These are phyloP conservation scores for Rhinichthys klamathensis DNA, from an alignment of 2,113 vertebrate species.

Conservation along the genomic window DNA sequence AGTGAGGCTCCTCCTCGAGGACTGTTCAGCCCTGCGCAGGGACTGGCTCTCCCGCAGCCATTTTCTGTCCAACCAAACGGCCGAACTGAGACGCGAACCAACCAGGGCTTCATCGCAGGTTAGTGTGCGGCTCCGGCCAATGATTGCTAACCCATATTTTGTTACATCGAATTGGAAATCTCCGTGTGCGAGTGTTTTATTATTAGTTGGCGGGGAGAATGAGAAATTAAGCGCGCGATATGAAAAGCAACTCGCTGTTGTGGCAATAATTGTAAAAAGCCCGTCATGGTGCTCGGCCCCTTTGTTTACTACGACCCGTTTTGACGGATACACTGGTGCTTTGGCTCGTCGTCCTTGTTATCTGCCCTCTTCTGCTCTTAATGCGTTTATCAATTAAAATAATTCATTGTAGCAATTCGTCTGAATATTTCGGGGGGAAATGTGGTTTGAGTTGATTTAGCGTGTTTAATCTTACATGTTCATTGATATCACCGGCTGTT, in stretches of 20 bases:
- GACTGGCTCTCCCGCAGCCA: constrained; percentile 99
- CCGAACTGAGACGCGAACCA: constrained; percentile 36
- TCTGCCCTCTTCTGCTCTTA: not conserved
- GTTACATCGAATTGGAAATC: constrained; percentile 97
- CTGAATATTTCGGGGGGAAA: not conserved
- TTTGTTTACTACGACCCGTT: constrained; percentile 18
- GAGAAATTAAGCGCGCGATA: constrained; percentile 68
- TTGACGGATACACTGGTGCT: not conserved
- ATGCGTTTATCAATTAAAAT: not conserved
- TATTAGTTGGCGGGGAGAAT: constrained; percentile 73
- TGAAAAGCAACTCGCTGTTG: constrained; percentile 44
- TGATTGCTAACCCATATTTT: constrained; percentile 96
- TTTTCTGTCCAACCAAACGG: constrained; percentile 90
- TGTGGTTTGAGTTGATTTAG: not conserved
- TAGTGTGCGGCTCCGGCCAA: constrained; percentile 98
- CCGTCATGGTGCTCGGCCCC: not conserved
- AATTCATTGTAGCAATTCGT: not conserved
- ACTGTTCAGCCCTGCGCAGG: constrained; percentile 80
- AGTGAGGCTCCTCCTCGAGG: not conserved
- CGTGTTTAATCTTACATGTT: not conserved
- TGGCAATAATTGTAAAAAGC: constrained; percentile 36
- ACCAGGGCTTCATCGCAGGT: constrained; percentile 88
- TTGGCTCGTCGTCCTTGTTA: not conserved
- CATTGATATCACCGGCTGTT: not conserved
- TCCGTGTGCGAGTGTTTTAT: constrained; percentile 82